Conservation (phyloP, 2,113 vertebrate genomes). For the Halcyon malimbica region DNA sequence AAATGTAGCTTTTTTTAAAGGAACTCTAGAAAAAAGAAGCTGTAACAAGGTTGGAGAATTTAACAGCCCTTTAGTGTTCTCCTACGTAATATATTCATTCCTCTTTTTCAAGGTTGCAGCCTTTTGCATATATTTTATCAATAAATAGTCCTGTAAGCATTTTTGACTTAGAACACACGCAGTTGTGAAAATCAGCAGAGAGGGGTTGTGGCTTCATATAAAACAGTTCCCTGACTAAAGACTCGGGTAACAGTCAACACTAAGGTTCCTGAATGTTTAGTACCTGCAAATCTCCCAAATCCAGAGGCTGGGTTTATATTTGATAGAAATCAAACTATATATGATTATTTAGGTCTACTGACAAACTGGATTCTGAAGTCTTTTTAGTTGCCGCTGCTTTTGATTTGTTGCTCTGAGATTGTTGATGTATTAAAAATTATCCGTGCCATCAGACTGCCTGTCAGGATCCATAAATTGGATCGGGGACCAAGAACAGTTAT, state of each 20-base stretch:
- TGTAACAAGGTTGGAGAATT: not conserved
- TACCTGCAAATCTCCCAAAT: not conserved
- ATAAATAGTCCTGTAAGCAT: not conserved
- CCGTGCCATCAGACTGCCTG: conserved; percentile 1
- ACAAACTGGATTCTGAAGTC: not conserved
- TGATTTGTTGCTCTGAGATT: conserved; percentile 22
- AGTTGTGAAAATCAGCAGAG: not conserved
- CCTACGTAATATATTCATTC: not conserved
- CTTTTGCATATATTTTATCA: not conserved
- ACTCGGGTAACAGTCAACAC: not conserved
- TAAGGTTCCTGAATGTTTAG: not conserved
- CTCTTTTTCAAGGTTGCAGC: not conserved
- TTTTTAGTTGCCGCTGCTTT: not conserved
- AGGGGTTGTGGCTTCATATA: not conserved
- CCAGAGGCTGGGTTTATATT: not conserved
- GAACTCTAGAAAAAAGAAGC: not conserved
- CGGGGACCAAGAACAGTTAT: not conserved
- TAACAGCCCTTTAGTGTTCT: not conserved
- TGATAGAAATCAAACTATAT: not conserved
- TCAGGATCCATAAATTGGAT: conserved; percentile 38
- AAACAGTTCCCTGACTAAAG: not conserved
- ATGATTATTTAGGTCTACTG: not conserved
- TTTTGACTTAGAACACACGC: not conserved
- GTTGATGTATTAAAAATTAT: conserved; percentile 36
- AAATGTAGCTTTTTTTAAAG: not conserved